Evolutionary conservation across 2,797 vertebrate species (phyloP), one percentile per base, ranked within the genome.

Genomic region (Dryobates pubescens): DNA sequence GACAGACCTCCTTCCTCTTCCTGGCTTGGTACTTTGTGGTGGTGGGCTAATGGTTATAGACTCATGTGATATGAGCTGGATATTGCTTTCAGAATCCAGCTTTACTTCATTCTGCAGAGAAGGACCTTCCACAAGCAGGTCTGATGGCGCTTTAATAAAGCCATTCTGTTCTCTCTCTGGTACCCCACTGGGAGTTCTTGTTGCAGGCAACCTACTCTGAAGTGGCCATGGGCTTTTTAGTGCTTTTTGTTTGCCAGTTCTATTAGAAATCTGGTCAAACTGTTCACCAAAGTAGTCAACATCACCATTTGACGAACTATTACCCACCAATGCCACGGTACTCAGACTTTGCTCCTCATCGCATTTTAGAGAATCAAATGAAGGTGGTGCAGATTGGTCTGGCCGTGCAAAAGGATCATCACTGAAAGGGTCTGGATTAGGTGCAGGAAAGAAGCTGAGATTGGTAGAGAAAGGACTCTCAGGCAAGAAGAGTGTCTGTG

Each of bases 11-110:
- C 98, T 98, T 98, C 98, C 98, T 98, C 98, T 98, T 98, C 98
- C 98, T 12, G 98, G 97, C 96, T 99, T 99, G 96, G 97, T 96
- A 96, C 95, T 99, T 97, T 98, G 98, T 79, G 99, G 99, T 96
- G 99, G 99, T 88, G 99, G 99, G 95, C 96, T 98, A 98, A 99
- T 98, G 95, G 99, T 98, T 97, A 99, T 98, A 67, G 99, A 98
- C 83, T 99, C 98, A 97, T 98, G 97, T 93, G 97, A 91, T 94
- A 96, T 95, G 94, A 96, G 92, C 86, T 96, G 97, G 58, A 95
- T 57, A 96, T 93, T 91, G 88, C 88, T 98, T 87, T 97, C 97
- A 92, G 96, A 97, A 97, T 98, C 97, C 96, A 97, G 96, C 88
- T 96, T 97, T 89, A 97, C 13, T 96, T 97, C 98, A 45, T 99